phyloP scores from a whole-genome alignment of 2,888 invertebrate species.

The Drosophila putrida region DNA sequence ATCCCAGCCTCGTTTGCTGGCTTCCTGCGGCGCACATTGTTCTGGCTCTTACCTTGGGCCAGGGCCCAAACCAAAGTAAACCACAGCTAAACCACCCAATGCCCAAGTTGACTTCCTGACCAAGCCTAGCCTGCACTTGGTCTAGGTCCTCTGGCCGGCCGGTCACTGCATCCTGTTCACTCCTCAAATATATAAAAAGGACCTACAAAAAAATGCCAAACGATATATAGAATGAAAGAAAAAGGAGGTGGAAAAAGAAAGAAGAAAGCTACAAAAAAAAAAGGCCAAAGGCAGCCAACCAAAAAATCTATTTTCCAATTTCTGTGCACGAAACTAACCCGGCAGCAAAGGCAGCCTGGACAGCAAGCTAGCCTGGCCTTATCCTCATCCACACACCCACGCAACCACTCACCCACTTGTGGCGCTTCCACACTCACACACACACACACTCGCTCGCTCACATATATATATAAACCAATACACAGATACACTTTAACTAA shows the following conservation, averaged over 20 bases:
- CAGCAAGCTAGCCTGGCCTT: slow-evolving; percentile 30
- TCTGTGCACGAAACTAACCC: slow-evolving; percentile 70
- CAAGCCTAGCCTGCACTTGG: neutral
- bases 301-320: slow-evolving; percentile 83
- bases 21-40: slow-evolving; percentile 55
- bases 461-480: slow-evolving; percentile 39
- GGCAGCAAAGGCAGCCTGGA: slow-evolving; percentile 7
- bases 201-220: slow-evolving; percentile 39
- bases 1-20: slow-evolving; percentile 35
- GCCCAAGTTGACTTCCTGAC: slow-evolving; percentile 48
- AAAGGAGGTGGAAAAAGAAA: neutral
- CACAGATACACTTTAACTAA: slow-evolving; percentile 51
- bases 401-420: slow-evolving; percentile 75
- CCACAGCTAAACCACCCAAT: slow-evolving; percentile 8
- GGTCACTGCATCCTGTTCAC: slow-evolving; percentile 44
- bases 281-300: slow-evolving; percentile 74
- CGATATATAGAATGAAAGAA: slow-evolving; percentile 16
- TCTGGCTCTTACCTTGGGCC: slow-evolving; percentile 56
- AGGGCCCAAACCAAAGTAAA: slow-evolving; percentile 21
- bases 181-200: slow-evolving; percentile 31
- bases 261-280: slow-evolving; percentile 33
- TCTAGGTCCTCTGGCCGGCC: slow-evolving; percentile 13
- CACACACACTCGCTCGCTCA: slow-evolving; percentile 17
- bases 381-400: slow-evolving; percentile 64
- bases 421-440: slow-evolving; percentile 68